Conservation (phyloP, 2,888 invertebrate species). For the Eupelmus urozonus region DNA sequence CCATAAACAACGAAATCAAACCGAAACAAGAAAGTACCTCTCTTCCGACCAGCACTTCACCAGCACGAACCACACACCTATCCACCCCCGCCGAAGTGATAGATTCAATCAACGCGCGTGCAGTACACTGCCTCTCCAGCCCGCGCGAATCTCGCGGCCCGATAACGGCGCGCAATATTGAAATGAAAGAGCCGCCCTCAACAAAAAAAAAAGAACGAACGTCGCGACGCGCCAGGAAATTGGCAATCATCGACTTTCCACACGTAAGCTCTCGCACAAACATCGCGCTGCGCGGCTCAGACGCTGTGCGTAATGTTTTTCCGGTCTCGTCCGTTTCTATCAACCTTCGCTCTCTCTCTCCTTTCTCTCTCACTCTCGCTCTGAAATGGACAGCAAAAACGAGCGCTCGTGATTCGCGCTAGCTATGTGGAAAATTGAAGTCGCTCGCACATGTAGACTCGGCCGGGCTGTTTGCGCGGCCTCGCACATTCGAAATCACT, state of each 20-base stretch:
- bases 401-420: conserved; percentile 10
- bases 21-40: no score
- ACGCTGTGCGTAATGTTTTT: conserved; percentile 46
- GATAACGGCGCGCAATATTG: not conserved
- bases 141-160: not conserved
- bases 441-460: not conserved
- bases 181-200: not conserved
- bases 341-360: conserved; percentile 26
- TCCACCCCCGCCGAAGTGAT: no score
- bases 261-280: not conserved
- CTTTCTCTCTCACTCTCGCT: no score
- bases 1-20: no score
- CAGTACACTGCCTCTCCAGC: no score
- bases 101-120: not conserved
- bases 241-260: conserved; percentile 36
- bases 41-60: no score
- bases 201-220: not conserved
- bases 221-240: conserved; percentile 7
- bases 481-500: conserved; percentile 13
- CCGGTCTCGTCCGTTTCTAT: conserved; percentile 24
- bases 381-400: not conserved
- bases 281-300: not conserved
- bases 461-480: conserved; percentile 2
- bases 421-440: conserved; percentile 38
- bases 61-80: no score